Percentiles rank a stretch among this genome's conserved stretches.
Conservation (phyloP, 2,888 invertebrate species). For the Nemotelus nigrinus region DNA sequence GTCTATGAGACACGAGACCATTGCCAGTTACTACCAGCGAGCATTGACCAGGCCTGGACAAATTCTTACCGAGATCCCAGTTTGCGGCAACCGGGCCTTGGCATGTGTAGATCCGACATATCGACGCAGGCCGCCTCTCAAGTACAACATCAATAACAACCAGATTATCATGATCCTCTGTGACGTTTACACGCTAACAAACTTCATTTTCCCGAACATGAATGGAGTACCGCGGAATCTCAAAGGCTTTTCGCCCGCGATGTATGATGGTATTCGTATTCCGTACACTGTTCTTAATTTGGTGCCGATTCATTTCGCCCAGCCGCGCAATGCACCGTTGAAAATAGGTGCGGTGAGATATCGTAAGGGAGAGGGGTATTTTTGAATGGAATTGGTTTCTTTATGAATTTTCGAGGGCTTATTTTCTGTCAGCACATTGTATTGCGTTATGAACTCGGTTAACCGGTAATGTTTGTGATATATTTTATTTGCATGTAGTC, state of each 20-base stretch:
- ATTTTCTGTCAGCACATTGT: no score
- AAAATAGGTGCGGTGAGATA: constrained; percentile 1
- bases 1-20: background rate
- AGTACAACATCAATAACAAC: constrained; percentile 55
- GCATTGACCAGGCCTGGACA: background rate
- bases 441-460: no score
- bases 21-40: background rate
- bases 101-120: constrained; percentile 57
- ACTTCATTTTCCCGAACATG: constrained; percentile 48
- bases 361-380: background rate
- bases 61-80: background rate
- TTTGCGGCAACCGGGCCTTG: constrained; percentile 52
- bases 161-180: constrained; percentile 58
- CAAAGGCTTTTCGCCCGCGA: background rate
- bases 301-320: constrained; percentile 22
- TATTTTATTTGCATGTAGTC: no score
- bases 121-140: constrained; percentile 55
- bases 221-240: background rate
- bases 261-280: background rate
- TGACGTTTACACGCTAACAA: constrained; percentile 52
- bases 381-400: no score
- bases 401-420: no score
- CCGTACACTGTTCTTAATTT: constrained; percentile 11
- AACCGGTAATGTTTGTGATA: no score
- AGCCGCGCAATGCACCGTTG: background rate